Evolutionary conservation across 2,888 invertebrate species (phyloP).

Genomic region (Leptinotarsa haldemani): DNA sequence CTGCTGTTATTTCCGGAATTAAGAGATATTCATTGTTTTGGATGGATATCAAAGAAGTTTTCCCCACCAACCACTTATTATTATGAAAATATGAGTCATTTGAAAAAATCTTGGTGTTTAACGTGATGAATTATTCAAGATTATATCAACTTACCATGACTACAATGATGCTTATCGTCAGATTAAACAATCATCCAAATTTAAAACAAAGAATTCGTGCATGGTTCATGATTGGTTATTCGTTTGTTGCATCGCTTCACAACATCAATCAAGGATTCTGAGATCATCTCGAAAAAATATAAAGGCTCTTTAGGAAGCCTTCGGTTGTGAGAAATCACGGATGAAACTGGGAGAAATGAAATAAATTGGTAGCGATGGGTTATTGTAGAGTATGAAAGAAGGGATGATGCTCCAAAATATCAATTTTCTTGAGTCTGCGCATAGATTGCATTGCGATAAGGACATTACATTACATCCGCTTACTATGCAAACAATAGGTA

Average conservation of each 20-base stretch:
- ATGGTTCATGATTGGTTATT: background rate
- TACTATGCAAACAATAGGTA: no score
- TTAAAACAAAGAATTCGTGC: background rate
- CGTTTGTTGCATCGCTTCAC: background rate
- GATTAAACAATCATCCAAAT: background rate
- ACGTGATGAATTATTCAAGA: background rate
- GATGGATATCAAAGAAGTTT: background rate
- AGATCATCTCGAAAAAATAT: slow-evolving; percentile 35
- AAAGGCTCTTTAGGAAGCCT: slow-evolving; percentile 29
- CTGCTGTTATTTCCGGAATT: background rate
- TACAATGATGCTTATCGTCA: background rate
- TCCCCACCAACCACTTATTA: background rate
- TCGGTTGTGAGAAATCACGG: slow-evolving; percentile 26
- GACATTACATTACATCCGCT: background rate
- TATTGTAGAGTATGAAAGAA: slow-evolving; percentile 14
- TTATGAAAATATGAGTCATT: background rate
- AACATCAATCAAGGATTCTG: slow-evolving; percentile 16
- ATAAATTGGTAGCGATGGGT: no score
- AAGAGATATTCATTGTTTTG: background rate
- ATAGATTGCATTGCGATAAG: slow-evolving; percentile 38
- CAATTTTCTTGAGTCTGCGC: slow-evolving; percentile 47
- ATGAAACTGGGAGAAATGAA: slow-evolving; percentile 27
- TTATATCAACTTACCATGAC: slow-evolving; percentile 13
- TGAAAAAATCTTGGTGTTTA: background rate
- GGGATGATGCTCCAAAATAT: slow-evolving; percentile 43